phyloP scores from a whole-genome alignment of 92 coral and sea anemone genomes.

The Meandrina meandrites region DNA sequence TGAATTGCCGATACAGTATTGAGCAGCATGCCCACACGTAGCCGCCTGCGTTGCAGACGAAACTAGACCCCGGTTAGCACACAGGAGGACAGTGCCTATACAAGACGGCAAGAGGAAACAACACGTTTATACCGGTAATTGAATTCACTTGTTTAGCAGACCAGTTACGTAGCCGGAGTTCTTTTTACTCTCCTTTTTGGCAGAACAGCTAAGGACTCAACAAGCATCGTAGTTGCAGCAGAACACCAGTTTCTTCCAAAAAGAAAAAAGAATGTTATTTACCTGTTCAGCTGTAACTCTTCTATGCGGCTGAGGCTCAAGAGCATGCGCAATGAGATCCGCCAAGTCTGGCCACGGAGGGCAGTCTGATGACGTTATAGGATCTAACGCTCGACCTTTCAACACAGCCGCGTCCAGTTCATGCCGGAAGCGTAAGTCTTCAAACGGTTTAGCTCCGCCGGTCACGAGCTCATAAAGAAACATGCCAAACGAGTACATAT shows the following conservation, averaged over 20 bases:
- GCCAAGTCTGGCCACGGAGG: constrained; percentile 98
- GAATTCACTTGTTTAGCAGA: no score
- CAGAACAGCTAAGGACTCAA: no score
- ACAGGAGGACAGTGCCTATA: no score
- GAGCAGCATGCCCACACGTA: background rate
- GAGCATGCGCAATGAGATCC: constrained; percentile 83
- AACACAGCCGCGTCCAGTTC: constrained; percentile 95
- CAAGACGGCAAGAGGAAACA: no score
- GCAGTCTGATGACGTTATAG: constrained; percentile 77
- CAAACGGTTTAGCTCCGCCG: constrained; percentile 93
- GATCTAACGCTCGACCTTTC: constrained; percentile 89
- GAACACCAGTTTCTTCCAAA: no score
- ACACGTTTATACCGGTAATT: no score
- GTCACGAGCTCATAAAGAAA: constrained; percentile 94
- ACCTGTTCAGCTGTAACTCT: constrained; percentile 97
- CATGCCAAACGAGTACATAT: constrained; percentile 96
- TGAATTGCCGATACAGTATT: background rate
- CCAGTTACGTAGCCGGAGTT: no score
- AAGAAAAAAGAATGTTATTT: background rate
- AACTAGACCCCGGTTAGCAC: no score
- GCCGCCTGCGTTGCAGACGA: no score
- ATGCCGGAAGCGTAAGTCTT: constrained; percentile 86
- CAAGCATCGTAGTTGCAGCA: no score
- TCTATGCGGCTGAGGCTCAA: constrained; percentile 75
- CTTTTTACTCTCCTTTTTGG: no score